Base-by-base conservation (phyloP, 2,113 vertebrate species). In the Paratilapia polleni region DNA sequence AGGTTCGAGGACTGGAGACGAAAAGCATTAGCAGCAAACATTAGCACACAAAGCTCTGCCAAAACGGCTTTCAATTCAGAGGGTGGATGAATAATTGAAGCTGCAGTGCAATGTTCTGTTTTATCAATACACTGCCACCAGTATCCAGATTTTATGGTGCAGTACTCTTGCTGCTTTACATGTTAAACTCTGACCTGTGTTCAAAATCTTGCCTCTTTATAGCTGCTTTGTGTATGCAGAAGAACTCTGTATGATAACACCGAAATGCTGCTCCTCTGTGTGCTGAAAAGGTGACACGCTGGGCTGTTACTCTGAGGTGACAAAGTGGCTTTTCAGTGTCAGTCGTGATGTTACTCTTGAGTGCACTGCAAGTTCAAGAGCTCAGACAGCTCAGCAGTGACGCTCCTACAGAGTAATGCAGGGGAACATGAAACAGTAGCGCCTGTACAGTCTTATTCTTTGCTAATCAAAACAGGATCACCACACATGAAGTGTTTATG, bases 1-100 rank as follows among this genome's bases (percentile, higher is more conserved):
- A 81, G 20, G 36, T 66, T 63, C 49, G 52, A 56, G 34, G 57
- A 89, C 17, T 19, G 2, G 34, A 89, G 89, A 78, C 78, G 87
- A 89, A 83, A 52, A 60, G 13, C 59, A 64, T 56, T 62, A 85
- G 73, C 78, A 74, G 4, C 24, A 4, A 22, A 57, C 54, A 4
- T 63, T 22, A 62, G 76, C 74, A 75, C 59, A 8, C 47, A 61
- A 79, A 79, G 61, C 57, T 77, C 64, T n/a, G 82, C 73, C 83
- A 79, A 34, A 31, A 41, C 8, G 47, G 17, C 59, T 52, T 63
- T 75, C 52, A 78, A 7, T 52, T 38, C 6, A 2, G 57, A 10
- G 36, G 22, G 63, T 17, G 38, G 47, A 78, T 10, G 11, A 43
- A 34, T 63, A 68, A 77, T 57, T 5, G 31, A 66, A 49, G 38